A percentile compares a stretch with the other conserved stretches of the same genome.
phyloP scores from a whole-genome alignment of 2,113 vertebrate genomes.

The Etheostoma cragini region DNA sequence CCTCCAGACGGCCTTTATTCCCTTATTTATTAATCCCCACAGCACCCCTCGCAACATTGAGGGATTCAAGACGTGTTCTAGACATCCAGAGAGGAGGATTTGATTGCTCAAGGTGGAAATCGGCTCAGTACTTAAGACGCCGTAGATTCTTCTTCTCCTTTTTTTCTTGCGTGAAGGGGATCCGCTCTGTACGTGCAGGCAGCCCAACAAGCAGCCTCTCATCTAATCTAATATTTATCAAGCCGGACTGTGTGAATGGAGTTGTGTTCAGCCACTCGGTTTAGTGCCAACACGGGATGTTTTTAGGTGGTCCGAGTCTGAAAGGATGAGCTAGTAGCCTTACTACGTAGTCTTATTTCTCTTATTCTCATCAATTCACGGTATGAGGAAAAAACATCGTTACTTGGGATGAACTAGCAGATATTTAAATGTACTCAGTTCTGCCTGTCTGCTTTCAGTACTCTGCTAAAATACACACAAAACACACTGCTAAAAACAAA shows the following conservation, averaged over 20 bases:
- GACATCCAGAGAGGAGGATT: slow-evolving; percentile 46
- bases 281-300: slow-evolving; percentile 61
- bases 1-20: slow-evolving; percentile 68
- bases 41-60: slow-evolving; percentile 81
- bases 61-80: slow-evolving; percentile 72
- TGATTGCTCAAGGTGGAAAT: slow-evolving; percentile 73
- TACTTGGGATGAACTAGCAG: too few species aligned
- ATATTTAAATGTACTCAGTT: too few species aligned
- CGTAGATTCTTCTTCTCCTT: not conserved
- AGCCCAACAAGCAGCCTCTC: slow-evolving; percentile 62
- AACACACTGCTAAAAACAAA: too few species aligned
- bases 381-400: too few species aligned
- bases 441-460: too few species aligned
- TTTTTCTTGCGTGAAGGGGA: not conserved
- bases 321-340: not conserved
- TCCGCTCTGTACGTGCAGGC: slow-evolving; percentile 63
- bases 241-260: slow-evolving; percentile 58
- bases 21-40: slow-evolving; percentile 73
- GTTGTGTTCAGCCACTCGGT: slow-evolving; percentile 68
- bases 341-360: not conserved
- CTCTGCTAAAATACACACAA: too few species aligned
- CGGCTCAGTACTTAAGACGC: slow-evolving; percentile 28
- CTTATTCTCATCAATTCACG: not conserved
- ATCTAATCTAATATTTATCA: slow-evolving; percentile 84
- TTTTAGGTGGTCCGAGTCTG: slow-evolving; percentile 59